Evolutionary conservation across 2,888 invertebrate genomes (phyloP).

Genomic region (Asteroscopus sphinx): DNA sequence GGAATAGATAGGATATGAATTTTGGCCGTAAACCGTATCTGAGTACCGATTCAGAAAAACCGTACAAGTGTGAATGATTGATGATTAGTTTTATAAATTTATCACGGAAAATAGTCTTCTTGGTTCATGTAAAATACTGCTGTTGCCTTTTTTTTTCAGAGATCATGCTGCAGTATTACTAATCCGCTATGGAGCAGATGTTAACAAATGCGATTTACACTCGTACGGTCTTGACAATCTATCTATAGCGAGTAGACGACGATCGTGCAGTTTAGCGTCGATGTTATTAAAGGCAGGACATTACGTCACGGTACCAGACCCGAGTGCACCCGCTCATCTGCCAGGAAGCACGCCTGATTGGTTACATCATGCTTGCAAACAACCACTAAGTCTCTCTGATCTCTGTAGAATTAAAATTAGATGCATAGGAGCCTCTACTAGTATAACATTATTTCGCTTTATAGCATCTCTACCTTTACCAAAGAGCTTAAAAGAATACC

Average conservation of each 20-base stretch:
- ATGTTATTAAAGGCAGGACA: constrained; percentile 85
- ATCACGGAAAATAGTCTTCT: too few species aligned
- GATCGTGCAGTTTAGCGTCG: constrained; percentile 69
- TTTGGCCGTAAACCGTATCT: too few species aligned
- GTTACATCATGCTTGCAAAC: constrained; percentile 79
- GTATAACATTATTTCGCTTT: constrained; percentile 76
- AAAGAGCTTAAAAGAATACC: constrained; percentile 87
- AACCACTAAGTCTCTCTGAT: constrained; percentile 88
- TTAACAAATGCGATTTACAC: constrained; percentile 89
- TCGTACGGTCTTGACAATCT: constrained; percentile 89
- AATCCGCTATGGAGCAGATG: constrained; percentile 91
- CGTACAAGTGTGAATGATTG: too few species aligned
- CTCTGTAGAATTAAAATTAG: constrained; percentile 90
- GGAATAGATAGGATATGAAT: too few species aligned
- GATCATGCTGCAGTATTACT: constrained; percentile 88
- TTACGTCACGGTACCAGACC: constrained; percentile 46
- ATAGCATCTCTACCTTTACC: constrained; percentile 87
- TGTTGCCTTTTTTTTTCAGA: constrained; percentile 67
- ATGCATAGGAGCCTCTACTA: constrained; percentile 53
- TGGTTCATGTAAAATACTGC: neutral
- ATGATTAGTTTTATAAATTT: too few species aligned
- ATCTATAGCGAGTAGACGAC: constrained; percentile 85
- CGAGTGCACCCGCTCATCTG: constrained; percentile 47
- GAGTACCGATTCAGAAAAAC: too few species aligned
- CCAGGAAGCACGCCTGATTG: constrained; percentile 74